Conservation (phyloP, 2,113 vertebrate species). For the Ptilorrhoa leucosticta region DNA sequence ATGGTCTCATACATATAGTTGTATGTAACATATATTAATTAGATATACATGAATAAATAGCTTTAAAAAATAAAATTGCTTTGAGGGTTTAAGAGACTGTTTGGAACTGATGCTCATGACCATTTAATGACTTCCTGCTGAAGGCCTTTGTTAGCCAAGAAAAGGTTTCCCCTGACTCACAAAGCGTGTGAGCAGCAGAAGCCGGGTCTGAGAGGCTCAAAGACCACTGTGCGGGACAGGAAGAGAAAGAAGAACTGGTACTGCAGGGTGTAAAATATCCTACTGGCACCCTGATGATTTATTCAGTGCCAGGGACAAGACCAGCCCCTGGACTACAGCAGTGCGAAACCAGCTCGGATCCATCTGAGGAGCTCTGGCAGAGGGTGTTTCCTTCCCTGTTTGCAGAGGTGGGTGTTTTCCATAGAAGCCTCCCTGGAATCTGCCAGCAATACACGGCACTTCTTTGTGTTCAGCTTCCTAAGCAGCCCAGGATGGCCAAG, state of each 20-base stretch:
- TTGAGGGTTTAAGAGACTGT: background rate
- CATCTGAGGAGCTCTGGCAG: background rate
- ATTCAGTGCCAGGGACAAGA: background rate
- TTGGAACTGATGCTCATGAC: background rate
- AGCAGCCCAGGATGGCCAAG: background rate
- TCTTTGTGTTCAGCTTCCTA: background rate
- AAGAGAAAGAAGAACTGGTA: background rate
- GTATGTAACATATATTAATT: background rate
- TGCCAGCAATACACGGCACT: background rate
- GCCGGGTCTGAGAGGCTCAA: background rate
- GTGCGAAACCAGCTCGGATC: background rate
- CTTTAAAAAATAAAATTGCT: background rate
- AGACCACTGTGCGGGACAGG: background rate
- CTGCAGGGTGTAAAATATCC: background rate
- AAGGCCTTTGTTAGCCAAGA: background rate
- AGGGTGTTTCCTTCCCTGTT: fast-evolving
- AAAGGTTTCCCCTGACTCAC: background rate
- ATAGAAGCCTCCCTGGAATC: background rate
- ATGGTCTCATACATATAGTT: background rate
- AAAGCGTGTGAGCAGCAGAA: background rate
- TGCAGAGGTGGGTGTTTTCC: background rate
- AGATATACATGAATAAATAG: background rate
- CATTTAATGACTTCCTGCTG: background rate
- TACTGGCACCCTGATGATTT: background rate
- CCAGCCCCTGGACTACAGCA: background rate